A percentile compares a stretch with the other conserved stretches of the same genome.
Conservation (phyloP, 2,113 vertebrate species). For the Apteryx owenii region DNA sequence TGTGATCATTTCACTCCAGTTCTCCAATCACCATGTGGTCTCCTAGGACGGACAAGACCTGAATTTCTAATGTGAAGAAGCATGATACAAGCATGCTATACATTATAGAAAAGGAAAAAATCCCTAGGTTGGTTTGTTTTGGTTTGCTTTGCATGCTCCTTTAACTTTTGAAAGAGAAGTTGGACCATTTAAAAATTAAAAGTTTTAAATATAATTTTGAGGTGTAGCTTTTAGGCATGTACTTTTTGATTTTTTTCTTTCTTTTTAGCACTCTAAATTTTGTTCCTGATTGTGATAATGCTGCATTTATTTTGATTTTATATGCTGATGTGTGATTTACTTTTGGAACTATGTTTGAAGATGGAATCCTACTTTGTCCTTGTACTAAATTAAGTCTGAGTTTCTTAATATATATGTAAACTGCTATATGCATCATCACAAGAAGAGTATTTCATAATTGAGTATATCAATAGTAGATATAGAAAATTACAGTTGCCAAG, state of each 20-base stretch:
- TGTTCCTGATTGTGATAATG: conserved; percentile 9
- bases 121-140: neutral
- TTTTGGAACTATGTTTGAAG: conserved; percentile 48
- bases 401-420: conserved; percentile 60
- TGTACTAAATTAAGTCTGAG: conserved; percentile 39
- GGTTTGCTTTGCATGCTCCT: neutral
- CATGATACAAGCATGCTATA: neutral
- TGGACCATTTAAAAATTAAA: neutral
- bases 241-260: neutral
- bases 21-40: neutral
- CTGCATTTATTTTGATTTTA: conserved; percentile 62
- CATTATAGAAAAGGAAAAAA: neutral
- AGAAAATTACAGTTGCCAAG: conserved; percentile 66
- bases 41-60: neutral
- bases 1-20: conserved; percentile 15
- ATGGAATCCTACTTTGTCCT: conserved; percentile 43
- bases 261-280: neutral
- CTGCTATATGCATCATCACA: conserved; percentile 54
- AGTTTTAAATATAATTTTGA: neutral
- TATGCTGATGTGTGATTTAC: conserved; percentile 30
- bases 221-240: neutral
- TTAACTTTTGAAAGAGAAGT: neutral
- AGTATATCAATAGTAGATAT: conserved; percentile 41
- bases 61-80: neutral
- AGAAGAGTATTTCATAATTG: conserved; percentile 48